Percentiles rank a stretch among this genome's conserved stretches.
These are phyloP conservation scores for Pitta sordida DNA, from an alignment of 2,113 vertebrate genomes.

Conservation along the genomic window DNA sequence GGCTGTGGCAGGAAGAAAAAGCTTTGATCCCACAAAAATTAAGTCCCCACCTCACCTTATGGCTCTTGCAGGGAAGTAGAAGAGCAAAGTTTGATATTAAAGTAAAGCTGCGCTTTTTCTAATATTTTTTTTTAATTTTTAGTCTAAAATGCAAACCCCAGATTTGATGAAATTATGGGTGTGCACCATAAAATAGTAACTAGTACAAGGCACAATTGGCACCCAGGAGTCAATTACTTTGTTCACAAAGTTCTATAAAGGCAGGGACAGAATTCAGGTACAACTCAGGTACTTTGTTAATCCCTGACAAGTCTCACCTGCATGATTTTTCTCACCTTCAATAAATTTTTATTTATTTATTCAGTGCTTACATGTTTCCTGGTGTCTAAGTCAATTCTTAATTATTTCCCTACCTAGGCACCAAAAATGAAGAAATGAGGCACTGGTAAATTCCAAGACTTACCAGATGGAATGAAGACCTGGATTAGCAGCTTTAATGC, in stretches of 20 bases:
- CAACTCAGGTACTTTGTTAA: not conserved
- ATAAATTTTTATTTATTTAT: not conserved
- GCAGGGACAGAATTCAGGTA: not conserved
- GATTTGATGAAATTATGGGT: not conserved
- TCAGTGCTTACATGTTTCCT: not conserved
- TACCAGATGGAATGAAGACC: not conserved
- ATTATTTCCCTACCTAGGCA: constrained; percentile 4
- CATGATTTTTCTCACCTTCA: not conserved
- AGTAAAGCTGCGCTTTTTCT: not conserved
- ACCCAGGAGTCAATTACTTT: not conserved
- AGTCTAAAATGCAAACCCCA: not conserved
- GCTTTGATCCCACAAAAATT: not conserved
- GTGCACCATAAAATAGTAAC: not conserved
- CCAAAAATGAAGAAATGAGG: not conserved
- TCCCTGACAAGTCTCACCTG: not conserved
- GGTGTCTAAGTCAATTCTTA: not conserved
- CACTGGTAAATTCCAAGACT: not conserved
- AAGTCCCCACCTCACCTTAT: not conserved
- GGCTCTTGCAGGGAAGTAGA: not conserved
- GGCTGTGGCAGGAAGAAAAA: not conserved
- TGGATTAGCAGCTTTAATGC: not conserved
- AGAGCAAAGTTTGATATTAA: not conserved
- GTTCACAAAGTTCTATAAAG: not conserved
- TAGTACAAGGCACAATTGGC: not conserved
- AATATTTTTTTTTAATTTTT: not conserved